Percentiles rank a stretch among this genome's conserved stretches.
Evolutionary conservation across 2,888 invertebrate genomes (phyloP).

Genomic region (Drosophila paracracens): DNA sequence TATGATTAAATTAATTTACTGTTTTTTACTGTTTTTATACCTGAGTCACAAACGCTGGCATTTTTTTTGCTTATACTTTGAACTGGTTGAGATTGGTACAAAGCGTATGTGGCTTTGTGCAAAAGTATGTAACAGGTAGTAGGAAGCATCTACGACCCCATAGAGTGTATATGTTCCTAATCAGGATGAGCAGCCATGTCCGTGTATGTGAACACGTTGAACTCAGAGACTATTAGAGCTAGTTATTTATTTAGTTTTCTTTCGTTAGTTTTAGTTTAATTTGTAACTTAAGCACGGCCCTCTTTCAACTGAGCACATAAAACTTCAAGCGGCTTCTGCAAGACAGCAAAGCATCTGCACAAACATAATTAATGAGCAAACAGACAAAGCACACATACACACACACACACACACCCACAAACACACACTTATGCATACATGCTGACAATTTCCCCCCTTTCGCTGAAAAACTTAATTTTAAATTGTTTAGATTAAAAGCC

Average conservation of each 20-base stretch:
- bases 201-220: neutral
- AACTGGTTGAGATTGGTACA: too few species aligned
- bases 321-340: slow-evolving; percentile 30
- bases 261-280: neutral
- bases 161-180: neutral
- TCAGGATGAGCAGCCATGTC: neutral
- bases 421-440: slow-evolving; percentile 2
- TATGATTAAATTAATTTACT: neutral
- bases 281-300: slow-evolving; percentile 3
- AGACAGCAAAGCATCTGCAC: slow-evolving; percentile 47
- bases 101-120: too few species aligned
- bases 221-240: neutral
- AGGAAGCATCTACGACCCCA: neutral
- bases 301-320: slow-evolving; percentile 5
- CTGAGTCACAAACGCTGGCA: neutral
- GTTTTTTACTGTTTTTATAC: neutral
- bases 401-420: slow-evolving; percentile 8
- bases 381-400: slow-evolving; percentile 34
- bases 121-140: neutral
- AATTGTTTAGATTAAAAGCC: slow-evolving; percentile 75
- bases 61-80: too few species aligned
- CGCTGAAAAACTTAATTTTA: slow-evolving; percentile 71
- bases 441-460: slow-evolving; percentile 8
- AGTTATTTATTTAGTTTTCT: neutral
- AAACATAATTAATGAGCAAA: slow-evolving; percentile 73